phyloP scores from a whole-genome alignment of 2,113 vertebrate species.

The Euleptes europaea region DNA sequence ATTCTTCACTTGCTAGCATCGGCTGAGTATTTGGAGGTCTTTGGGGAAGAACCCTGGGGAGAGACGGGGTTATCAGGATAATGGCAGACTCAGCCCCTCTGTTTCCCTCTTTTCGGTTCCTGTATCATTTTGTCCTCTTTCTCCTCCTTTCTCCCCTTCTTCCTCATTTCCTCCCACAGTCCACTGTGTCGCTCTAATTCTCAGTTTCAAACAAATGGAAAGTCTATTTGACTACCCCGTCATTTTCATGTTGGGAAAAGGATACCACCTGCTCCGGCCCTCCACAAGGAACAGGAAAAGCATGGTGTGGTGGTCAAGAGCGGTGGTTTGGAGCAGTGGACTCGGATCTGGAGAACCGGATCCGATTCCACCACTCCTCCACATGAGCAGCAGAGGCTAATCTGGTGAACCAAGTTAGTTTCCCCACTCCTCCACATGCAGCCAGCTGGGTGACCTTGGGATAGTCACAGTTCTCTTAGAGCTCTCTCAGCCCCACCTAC shows the following conservation, averaged over 20 bases:
- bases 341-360: too few relatives aligned
- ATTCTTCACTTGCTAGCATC: constrained; percentile 48
- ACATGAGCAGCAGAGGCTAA: too few relatives aligned
- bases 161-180: constrained; percentile 20
- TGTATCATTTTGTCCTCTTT: not conserved
- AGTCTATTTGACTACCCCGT: constrained; percentile 6
- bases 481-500: too few relatives aligned
- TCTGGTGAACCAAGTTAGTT: too few relatives aligned
- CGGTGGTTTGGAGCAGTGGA: too few relatives aligned
- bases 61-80: constrained; percentile 44
- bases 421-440: too few relatives aligned
- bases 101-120: constrained; percentile 13
- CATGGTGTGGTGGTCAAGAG: too few relatives aligned
- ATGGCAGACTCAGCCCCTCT: constrained; percentile 20
- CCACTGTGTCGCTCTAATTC: not conserved
- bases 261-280: not conserved
- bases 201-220: constrained; percentile 12
- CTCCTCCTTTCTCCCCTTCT: constrained; percentile 5
- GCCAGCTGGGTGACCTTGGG: too few relatives aligned
- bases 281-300: not conserved
- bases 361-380: too few relatives aligned
- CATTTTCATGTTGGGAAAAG: not conserved
- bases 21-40: constrained; percentile 53
- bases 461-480: too few relatives aligned
- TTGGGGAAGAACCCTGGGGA: constrained; percentile 52